phyloP scores from a whole-genome alignment of 1,140 invertebrate genomes.

The Plutomurus gul region DNA sequence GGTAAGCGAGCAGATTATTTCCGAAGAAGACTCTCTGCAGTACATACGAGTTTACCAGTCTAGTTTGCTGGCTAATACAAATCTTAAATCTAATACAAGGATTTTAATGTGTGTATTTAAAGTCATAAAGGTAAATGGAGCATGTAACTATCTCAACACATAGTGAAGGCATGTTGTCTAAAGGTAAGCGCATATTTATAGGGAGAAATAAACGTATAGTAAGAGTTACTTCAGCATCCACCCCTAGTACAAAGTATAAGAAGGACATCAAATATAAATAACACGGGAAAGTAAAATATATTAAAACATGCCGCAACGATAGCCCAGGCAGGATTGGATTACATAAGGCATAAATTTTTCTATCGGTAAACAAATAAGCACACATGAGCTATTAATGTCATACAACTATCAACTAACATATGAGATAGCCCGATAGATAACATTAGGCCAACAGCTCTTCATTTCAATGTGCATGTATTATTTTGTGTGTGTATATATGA shows the following conservation, averaged over 20 bases:
- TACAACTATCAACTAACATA: conserved; percentile 10
- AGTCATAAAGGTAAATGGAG: conserved; percentile 14
- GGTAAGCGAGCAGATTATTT: no score
- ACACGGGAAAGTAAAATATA: not conserved
- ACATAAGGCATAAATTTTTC: conserved; percentile 42
- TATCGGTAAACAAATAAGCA: conserved; percentile 46
- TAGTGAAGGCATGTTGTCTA: not conserved
- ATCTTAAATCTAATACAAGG: not conserved
- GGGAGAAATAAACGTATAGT: not conserved
- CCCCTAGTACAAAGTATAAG: not conserved
- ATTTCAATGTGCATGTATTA: not conserved
- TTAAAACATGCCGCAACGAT: not conserved
- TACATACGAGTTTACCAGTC: no score
- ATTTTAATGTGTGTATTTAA: not conserved
- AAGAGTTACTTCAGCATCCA: not conserved
- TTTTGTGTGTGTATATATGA: not conserved
- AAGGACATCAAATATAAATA: not conserved
- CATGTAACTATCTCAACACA: not conserved
- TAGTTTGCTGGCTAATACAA: no score
- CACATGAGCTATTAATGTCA: conserved; percentile 41
- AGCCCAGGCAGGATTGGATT: not conserved
- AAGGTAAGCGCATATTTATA: not conserved
- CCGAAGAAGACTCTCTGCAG: no score
- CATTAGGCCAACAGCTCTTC: not conserved
- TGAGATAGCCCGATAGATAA: not conserved